Evolutionary conservation across 2,113 vertebrate genomes (phyloP), one percentile per base, ranked within the genome.

Genomic region (Thamnaconus septentrionalis): DNA sequence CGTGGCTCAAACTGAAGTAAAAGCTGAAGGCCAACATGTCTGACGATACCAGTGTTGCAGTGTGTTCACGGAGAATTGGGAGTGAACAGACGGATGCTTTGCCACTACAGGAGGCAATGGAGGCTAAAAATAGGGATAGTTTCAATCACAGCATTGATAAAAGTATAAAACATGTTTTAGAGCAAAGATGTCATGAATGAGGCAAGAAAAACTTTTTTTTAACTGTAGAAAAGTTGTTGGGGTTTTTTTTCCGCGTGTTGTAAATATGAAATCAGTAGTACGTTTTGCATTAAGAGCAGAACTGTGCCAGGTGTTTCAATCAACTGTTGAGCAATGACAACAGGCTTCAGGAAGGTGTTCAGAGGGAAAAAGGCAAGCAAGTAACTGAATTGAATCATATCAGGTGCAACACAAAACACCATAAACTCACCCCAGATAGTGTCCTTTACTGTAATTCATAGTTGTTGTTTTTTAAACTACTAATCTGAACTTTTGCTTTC

Each of bases 291-390:
- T 45, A 52, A 75, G 18, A 65, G 40, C 47, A 50, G 47, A 62
- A 12, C 31, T 57, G 57, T 1, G 44, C 41, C 76, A 76, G 72
- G 53, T 57, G 42, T 77, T 43, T 77, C 77, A 65, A 73, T 76
- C 71, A 78, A 78, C 4, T 55, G 49, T 72, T 66, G 49, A 56
- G 64, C 50, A 82, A 76, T 75, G 43, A 65, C 48, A 62, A 41
- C 50, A 68, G 59, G 45, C 53, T n/a, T 64, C 64, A 68, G 61
- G 18, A 61, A 73, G 49, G 64, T 75, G 64, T 53, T 78, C 48
- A n/a, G 5, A 46, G 3, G 41, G 50, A 70, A 84, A 85, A 84
- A 85, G 81, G 83, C 78, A 78, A 80, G 64, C 18, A 73, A 66
- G 54, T 65, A 59, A 57, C 5, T 56, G 73, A 9, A 45, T 53